These are phyloP conservation scores for Prenolepis imparis DNA, from an alignment of 2,888 invertebrate species.

Conservation along the genomic window DNA sequence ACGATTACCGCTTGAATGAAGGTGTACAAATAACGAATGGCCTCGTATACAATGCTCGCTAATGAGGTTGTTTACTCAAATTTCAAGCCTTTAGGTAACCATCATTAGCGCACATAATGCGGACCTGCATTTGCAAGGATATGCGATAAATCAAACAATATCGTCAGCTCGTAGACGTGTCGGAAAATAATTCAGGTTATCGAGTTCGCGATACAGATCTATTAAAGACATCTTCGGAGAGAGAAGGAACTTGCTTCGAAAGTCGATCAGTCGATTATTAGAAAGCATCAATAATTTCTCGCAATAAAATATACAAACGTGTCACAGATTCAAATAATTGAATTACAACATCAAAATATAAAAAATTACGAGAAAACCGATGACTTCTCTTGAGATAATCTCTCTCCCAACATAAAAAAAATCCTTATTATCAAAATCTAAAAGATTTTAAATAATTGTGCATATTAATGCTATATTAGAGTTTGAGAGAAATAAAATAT, in stretches of 20 bases:
- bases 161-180: background rate
- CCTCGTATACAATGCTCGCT: background rate
- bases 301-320: background rate
- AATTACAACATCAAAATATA: background rate
- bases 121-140: conserved; percentile 25
- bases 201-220: background rate
- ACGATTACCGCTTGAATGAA: background rate
- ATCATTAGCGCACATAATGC: conserved; percentile 21
- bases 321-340: background rate
- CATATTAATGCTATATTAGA: no score
- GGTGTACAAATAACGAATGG: conserved; percentile 4
- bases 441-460: background rate
- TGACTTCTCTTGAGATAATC: background rate
- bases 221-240: background rate
- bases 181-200: conserved; percentile 5
- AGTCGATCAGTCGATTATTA: background rate
- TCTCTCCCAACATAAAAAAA: background rate
- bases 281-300: background rate
- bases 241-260: background rate
- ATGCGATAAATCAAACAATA: conserved; percentile 2
- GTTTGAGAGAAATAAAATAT: no score
- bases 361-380: background rate
- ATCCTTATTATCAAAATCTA: background rate
- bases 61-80: conserved; percentile 44
- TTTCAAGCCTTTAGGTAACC: conserved; percentile 31